Conservation (phyloP, 2,113 vertebrate genomes). For the Corythaixoides concolor region DNA sequence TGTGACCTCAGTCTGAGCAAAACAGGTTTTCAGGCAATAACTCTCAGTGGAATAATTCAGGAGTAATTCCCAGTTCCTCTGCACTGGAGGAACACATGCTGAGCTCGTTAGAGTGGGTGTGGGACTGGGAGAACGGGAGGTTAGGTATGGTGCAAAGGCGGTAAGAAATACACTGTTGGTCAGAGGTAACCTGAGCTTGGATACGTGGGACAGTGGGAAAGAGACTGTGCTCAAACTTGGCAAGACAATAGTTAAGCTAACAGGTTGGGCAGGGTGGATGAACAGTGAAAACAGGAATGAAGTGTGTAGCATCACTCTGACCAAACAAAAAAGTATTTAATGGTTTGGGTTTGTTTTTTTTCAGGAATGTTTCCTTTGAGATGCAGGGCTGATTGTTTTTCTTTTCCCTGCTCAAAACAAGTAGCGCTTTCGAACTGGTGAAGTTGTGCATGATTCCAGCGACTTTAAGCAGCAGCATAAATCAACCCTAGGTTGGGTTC, state of each 20-base stretch:
- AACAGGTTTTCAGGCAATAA: neutral
- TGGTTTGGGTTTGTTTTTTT: neutral
- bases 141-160: neutral
- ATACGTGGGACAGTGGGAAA: accelerated
- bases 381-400: neutral
- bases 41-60: neutral
- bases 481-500: neutral
- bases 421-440: neutral
- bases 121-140: neutral
- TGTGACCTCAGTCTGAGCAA: neutral
- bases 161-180: neutral
- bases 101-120: neutral
- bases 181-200: neutral
- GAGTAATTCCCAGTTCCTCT: neutral
- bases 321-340: neutral
- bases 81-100: neutral
- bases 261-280: neutral
- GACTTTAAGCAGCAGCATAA: neutral
- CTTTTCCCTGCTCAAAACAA: neutral
- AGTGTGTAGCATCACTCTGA: neutral
- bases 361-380: neutral
- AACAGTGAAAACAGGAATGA: neutral
- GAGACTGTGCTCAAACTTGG: neutral
- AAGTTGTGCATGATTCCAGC: neutral
- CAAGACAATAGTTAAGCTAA: neutral